These are phyloP conservation scores for Stegophylla sp. DNA, from an alignment of 2,888 invertebrate species.

Conservation along the genomic window DNA sequence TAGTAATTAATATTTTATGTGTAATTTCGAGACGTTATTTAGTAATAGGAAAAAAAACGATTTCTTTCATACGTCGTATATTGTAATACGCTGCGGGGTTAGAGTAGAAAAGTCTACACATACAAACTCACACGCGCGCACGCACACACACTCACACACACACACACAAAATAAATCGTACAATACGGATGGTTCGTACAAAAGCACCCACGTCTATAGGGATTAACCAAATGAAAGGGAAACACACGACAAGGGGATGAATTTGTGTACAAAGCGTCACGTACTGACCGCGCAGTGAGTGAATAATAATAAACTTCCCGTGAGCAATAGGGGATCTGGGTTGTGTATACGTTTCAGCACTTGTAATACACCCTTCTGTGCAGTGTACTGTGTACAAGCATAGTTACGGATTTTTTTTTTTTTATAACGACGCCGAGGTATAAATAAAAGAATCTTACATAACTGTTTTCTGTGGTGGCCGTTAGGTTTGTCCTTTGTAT, in stretches of 20 bases:
- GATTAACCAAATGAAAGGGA: conserved; percentile 19
- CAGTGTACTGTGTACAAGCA: not conserved
- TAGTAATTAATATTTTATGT: not conserved
- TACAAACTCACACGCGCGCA: no score
- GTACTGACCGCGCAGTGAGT: conserved; percentile 2
- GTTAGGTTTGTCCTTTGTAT: no score
- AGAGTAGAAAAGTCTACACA: not conserved
- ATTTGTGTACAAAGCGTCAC: conserved; percentile 24
- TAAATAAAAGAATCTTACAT: no score
- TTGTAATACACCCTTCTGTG: conserved; percentile 16
- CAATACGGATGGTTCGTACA: not conserved
- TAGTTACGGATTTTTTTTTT: not conserved
- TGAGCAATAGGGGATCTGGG: not conserved
- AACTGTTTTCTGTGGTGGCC: no score
- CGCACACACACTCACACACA: no score
- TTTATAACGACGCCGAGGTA: no score
- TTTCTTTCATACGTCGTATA: not conserved
- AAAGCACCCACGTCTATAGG: not conserved
- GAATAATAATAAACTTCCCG: not conserved
- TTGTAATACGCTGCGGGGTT: not conserved
- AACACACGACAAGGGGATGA: conserved; percentile 24
- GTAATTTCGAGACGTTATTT: not conserved
- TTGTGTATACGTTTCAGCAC: conserved; percentile 6
- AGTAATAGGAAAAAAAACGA: not conserved
- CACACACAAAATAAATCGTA: no score